Evolutionary conservation across 2,888 invertebrate species (phyloP).

Genomic region (Drosophila rellima): DNA sequence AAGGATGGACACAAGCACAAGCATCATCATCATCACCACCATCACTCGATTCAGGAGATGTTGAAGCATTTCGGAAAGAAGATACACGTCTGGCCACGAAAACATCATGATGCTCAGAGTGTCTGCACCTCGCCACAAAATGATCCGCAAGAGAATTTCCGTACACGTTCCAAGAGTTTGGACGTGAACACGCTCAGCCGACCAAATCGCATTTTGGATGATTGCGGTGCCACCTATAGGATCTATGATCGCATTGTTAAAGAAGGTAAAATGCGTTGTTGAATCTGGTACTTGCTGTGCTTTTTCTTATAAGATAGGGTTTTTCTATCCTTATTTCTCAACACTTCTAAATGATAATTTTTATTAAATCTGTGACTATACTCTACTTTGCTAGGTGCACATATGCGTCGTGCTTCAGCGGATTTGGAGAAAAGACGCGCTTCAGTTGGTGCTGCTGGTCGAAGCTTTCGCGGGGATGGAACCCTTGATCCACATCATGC

Average conservation of each 20-base stretch:
- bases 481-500: slow-evolving; percentile 95
- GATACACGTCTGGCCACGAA: slow-evolving; percentile 90
- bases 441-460: slow-evolving; percentile 89
- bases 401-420: slow-evolving; percentile 91
- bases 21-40: slow-evolving; percentile 85
- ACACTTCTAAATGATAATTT: not conserved
- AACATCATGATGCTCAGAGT: slow-evolving; percentile 86
- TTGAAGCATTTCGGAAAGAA: slow-evolving; percentile 91
- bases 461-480: slow-evolving; percentile 88
- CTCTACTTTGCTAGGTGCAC: slow-evolving; percentile 88
- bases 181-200: slow-evolving; percentile 87
- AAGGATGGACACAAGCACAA: slow-evolving; percentile 67
- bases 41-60: slow-evolving; percentile 91
- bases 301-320: not conserved
- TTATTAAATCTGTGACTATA: no score
- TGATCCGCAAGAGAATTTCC: slow-evolving; percentile 88
- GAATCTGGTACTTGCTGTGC: slow-evolving; percentile 70
- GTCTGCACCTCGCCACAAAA: slow-evolving; percentile 86
- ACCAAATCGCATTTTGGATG: slow-evolving; percentile 87
- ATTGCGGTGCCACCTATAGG: slow-evolving; percentile 93
- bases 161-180: slow-evolving; percentile 92
- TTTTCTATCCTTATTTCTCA: not conserved
- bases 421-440: slow-evolving; percentile 92
- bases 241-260: slow-evolving; percentile 92
- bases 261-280: slow-evolving; percentile 87